Evolutionary conservation across 2,113 vertebrate genomes (phyloP).

Genomic region (Campylomormyrus tamandua): DNA sequence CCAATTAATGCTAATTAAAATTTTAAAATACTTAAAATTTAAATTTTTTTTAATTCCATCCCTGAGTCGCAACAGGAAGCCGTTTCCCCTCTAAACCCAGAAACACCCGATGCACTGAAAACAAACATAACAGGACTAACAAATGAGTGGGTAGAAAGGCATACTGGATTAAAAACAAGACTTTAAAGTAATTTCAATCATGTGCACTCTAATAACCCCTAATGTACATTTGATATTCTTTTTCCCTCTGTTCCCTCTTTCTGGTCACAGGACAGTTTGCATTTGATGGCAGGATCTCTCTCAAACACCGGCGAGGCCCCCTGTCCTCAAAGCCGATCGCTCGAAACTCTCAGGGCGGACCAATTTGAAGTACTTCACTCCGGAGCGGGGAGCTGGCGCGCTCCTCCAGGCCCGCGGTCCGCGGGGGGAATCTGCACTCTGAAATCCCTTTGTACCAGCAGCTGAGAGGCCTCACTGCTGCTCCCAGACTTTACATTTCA

Average conservation of each 20-base stretch:
- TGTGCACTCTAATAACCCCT: neutral
- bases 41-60: neutral
- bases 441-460: conserved; percentile 58
- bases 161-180: neutral
- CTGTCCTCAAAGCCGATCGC: conserved; percentile 36
- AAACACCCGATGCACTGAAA: neutral
- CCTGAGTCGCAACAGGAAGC: neutral
- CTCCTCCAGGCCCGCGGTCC: conserved; percentile 38
- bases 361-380: conserved; percentile 48
- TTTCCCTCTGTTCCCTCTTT: neutral
- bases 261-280: conserved; percentile 3
- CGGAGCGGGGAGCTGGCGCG: conserved; percentile 36
- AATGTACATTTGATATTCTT: neutral
- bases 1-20: neutral
- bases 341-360: conserved; percentile 38
- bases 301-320: conserved; percentile 9
- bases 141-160: neutral
- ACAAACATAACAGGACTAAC: neutral
- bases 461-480: conserved; percentile 54
- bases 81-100: neutral
- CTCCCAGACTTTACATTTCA: conserved; percentile 55
- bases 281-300: conserved; percentile 14
- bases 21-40: neutral
- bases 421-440: conserved; percentile 38
- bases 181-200: neutral